These are phyloP conservation scores for Pogonomyrmex barbatus DNA, from an alignment of 1,140 invertebrate species.

Conservation along the genomic window DNA sequence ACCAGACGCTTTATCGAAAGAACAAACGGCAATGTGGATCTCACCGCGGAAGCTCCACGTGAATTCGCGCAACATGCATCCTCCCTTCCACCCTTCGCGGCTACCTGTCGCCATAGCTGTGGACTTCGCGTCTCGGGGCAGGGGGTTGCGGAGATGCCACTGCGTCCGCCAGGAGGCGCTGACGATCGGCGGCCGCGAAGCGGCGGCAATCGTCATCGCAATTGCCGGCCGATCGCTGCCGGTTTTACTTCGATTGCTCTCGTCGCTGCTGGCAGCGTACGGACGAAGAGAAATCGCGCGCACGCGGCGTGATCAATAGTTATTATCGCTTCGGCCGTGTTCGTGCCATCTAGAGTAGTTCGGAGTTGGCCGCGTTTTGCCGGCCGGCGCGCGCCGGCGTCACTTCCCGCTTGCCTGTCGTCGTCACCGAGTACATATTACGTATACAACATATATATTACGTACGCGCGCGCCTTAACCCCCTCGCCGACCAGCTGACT, in stretches of 20 bases:
- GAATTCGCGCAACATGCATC: not conserved
- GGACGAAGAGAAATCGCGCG: constrained; percentile 66
- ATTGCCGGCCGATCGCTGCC: constrained; percentile 64
- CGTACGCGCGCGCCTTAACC: constrained; percentile 45
- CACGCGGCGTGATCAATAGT: constrained; percentile 2
- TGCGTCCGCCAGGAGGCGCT: constrained; percentile 66
- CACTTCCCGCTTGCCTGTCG: not conserved
- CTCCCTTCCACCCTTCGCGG: not conserved
- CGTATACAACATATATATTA: constrained; percentile 18
- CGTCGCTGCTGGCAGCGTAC: constrained; percentile 80
- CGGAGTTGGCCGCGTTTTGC: not conserved
- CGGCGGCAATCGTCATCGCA: constrained; percentile 62
- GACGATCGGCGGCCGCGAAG: constrained; percentile 38
- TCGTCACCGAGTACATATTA: not conserved
- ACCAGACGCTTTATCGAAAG: not conserved
- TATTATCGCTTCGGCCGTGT: not conserved
- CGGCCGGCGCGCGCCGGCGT: constrained; percentile 4
- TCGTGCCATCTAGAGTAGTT: not conserved
- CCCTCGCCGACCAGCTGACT: constrained; percentile 60
- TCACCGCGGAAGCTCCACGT: not conserved
- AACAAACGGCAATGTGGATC: not conserved
- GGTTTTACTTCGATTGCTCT: constrained; percentile 73
- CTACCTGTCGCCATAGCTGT: not conserved
- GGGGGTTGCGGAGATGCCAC: constrained; percentile 40
- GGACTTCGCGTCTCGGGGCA: not conserved